Conservation (phyloP, 2,888 invertebrate species). For the Caradrina clavipalpis region DNA sequence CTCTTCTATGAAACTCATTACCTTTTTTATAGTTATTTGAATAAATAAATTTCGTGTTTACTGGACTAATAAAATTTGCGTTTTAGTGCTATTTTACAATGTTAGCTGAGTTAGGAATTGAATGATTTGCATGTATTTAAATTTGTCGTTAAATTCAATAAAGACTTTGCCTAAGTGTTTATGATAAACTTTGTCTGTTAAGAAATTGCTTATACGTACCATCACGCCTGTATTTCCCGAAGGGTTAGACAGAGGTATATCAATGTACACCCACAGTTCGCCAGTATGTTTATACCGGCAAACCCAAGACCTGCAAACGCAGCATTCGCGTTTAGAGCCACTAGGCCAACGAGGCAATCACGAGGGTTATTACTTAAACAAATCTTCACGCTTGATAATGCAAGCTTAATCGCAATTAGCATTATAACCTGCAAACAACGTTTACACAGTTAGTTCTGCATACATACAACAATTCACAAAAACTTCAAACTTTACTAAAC, state of each 20-base stretch:
- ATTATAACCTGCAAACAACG: constrained; percentile 11
- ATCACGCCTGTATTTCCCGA: too few relatives aligned
- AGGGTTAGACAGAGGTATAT: too few relatives aligned
- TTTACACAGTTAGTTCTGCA: constrained; percentile 35
- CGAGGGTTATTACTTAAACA: neutral
- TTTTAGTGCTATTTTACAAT: constrained; percentile 33
- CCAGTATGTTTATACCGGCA: too few relatives aligned
- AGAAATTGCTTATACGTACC: constrained; percentile 3
- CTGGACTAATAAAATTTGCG: constrained; percentile 23
- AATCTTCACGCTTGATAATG: constrained; percentile 15
- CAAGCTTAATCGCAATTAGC: constrained; percentile 13
- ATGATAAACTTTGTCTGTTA: constrained; percentile 3
- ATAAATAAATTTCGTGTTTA: constrained; percentile 35
- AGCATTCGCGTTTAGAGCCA: too few relatives aligned
- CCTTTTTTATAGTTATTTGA: constrained; percentile 32
- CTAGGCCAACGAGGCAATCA: too few relatives aligned
- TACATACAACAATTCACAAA: constrained; percentile 12
- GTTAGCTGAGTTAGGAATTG: constrained; percentile 17
- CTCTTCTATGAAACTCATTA: constrained; percentile 25
- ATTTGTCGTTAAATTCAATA: constrained; percentile 11
- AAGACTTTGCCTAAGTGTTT: neutral
- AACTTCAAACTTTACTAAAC: constrained; percentile 5
- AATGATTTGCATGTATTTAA: constrained; percentile 19
- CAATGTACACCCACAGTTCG: too few relatives aligned
- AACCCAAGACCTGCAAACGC: too few relatives aligned